Base-by-base conservation (phyloP, 2,888 invertebrate species). In the Cantharis nigra region DNA sequence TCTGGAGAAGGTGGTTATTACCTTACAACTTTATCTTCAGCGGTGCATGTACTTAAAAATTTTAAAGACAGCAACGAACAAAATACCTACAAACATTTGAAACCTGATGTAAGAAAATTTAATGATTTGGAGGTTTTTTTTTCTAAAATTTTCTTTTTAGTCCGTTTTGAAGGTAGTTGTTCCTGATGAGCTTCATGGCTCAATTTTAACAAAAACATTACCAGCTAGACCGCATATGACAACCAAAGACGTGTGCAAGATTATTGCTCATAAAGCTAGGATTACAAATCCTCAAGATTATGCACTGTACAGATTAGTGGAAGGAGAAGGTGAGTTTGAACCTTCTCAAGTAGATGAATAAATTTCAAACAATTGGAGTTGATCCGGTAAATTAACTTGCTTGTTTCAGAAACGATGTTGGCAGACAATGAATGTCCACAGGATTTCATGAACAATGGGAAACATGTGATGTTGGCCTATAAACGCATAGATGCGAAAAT, bases 261-360 rank as follows among this genome's bases (percentile, higher is more conserved):
- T 97, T 85, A 95, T 98, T 75, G 98, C 98, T 14, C 97, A 98
- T 87, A 97, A 98, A 86, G 96, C 97, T 76, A 93, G 96, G 85
- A 97, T 98, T 83, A 98, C 98, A 76, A 98, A 98, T 89, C 97
- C 98, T 16, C 97, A 98, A 89, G 98, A 98, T 88, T 98, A 97
- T 87, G 97, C 96, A 74, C 92, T 98, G 74, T 98, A 96, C 86
- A 94, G 96, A 81, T 90, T 98, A 78, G 94, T 96, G 75, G 95
- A 97, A 86, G 97, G 97, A 83, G 95, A 97, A 91, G 96, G 96
- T 96, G 88, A 86, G 85, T 80, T 23, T 4, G 23, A 23, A n/a
- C n/a, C n/a, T n/a, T n/a, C n/a, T n/a, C n/a, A n/a, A n/a, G n/a
- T n/a, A n/a, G n/a, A n/a, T n/a, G n/a, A n/a, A n/a, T n/a, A n/a